These are phyloP conservation scores for Gymnocypris eckloni DNA, from an alignment of 2,797 vertebrate species.

Conservation along the genomic window DNA sequence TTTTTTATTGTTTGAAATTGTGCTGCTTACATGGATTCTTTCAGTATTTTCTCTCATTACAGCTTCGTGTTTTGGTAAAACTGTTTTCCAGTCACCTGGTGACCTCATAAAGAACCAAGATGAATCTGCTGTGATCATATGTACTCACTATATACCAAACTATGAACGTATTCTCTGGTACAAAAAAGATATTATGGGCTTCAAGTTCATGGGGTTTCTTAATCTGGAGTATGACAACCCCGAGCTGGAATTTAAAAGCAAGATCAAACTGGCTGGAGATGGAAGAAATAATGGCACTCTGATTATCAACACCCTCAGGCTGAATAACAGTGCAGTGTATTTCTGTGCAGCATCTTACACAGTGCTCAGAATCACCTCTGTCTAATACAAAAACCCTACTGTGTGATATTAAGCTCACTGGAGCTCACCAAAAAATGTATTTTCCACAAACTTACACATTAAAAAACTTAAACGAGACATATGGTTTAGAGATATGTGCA, in stretches of 20 bases:
- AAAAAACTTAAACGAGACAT: not conserved
- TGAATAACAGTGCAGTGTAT: constrained; percentile 40
- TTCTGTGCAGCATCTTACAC: not conserved
- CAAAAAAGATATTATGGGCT: constrained; percentile 20
- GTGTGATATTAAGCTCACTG: not conserved
- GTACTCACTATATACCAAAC: not conserved
- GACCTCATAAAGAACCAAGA: not conserved
- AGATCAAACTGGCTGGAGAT: constrained; percentile 36
- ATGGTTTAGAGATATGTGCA: not conserved
- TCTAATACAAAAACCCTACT: constrained; percentile 19
- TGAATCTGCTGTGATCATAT: constrained; percentile 26
- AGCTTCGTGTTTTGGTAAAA: not conserved
- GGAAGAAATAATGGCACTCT: constrained; percentile 7
- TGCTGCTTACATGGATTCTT: not conserved
- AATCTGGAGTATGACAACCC: not conserved
- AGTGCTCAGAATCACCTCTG: not conserved
- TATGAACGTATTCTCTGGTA: constrained; percentile 50
- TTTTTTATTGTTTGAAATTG: not conserved
- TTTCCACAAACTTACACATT: too few relatives aligned
- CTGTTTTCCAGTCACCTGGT: constrained; percentile 42
- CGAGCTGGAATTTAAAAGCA: constrained; percentile 24
- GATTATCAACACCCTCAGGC: not conserved
- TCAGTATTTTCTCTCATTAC: not conserved
- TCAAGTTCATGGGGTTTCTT: constrained; percentile 45
- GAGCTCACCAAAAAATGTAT: not conserved